A percentile compares a stretch with the other conserved stretches of the same genome.
Conservation (phyloP, 2,113 vertebrate species). For the Pseudopodoces humilis region DNA sequence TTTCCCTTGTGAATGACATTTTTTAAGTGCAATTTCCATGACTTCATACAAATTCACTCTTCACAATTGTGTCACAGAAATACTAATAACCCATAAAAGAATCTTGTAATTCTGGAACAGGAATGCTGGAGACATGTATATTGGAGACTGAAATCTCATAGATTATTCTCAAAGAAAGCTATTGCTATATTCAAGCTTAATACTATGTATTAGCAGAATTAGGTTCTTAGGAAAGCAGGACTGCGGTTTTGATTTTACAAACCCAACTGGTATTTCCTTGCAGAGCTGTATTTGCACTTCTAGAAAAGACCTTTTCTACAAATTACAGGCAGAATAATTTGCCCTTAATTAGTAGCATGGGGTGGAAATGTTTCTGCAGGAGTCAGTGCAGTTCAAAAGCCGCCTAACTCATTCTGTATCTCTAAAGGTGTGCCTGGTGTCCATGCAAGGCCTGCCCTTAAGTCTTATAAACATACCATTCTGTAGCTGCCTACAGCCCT, state of each 20-base stretch:
- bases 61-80: not conserved
- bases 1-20: not conserved
- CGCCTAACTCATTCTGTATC: not conserved
- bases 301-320: not conserved
- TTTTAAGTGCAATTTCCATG: not conserved
- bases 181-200: not conserved
- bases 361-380: not conserved
- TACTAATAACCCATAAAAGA: not conserved
- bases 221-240: not conserved
- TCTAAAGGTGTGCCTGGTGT: not conserved
- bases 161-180: not conserved
- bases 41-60: not conserved
- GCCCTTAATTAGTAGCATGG: not conserved
- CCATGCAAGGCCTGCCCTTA: not conserved
- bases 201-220: not conserved
- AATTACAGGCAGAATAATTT: not conserved
- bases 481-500: not conserved
- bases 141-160: not conserved
- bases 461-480: too few relatives aligned
- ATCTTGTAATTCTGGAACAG: not conserved
- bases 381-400: not conserved
- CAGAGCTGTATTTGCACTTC: not conserved
- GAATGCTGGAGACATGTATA: rapidly evolving
- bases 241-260: not conserved
- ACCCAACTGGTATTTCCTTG: not conserved